These are phyloP conservation scores for Saguinus midas DNA, from an alignment of 2,113 vertebrate genomes.

Conservation along the genomic window DNA sequence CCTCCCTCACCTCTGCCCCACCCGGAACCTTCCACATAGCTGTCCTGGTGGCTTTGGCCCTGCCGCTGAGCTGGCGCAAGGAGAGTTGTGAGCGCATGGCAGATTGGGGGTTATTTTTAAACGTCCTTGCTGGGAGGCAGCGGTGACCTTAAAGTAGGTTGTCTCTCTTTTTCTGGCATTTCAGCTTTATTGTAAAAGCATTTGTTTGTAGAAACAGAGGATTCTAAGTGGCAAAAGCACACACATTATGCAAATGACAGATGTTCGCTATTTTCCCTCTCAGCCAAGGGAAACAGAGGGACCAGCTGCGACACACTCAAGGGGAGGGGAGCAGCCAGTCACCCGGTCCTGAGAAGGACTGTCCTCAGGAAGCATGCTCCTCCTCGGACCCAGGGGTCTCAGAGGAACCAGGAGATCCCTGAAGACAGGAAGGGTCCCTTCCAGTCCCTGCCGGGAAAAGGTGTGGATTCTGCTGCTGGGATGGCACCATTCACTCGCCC, in stretches of 20 bases:
- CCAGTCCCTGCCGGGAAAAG: not conserved
- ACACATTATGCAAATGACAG: slow-evolving; percentile 12
- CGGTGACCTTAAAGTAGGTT: slow-evolving; percentile 77
- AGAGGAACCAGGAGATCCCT: no score
- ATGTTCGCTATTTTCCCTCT: not conserved
- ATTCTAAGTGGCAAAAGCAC: slow-evolving; percentile 6
- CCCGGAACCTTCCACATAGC: not conserved
- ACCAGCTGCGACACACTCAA: not conserved
- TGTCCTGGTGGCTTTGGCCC: not conserved
- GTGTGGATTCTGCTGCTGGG: not conserved
- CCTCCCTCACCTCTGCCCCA: no score
- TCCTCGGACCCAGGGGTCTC: not conserved
- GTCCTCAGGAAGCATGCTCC: not conserved
- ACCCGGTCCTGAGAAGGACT: not conserved
- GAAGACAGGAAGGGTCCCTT: not conserved
- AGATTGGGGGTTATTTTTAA: slow-evolving; percentile 79
- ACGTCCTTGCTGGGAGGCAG: slow-evolving; percentile 74
- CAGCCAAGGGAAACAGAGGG: not conserved
- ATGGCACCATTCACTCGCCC: no score
- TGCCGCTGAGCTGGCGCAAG: not conserved
- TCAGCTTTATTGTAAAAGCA: slow-evolving; percentile 65
- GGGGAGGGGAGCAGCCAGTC: not conserved
- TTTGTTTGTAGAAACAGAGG: slow-evolving; percentile 65
- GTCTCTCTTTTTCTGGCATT: slow-evolving; percentile 65
- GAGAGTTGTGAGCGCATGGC: slow-evolving; percentile 35